These are phyloP conservation scores for Lacanobia wlatinum DNA, from an alignment of 2,888 invertebrate genomes.

Conservation along the genomic window DNA sequence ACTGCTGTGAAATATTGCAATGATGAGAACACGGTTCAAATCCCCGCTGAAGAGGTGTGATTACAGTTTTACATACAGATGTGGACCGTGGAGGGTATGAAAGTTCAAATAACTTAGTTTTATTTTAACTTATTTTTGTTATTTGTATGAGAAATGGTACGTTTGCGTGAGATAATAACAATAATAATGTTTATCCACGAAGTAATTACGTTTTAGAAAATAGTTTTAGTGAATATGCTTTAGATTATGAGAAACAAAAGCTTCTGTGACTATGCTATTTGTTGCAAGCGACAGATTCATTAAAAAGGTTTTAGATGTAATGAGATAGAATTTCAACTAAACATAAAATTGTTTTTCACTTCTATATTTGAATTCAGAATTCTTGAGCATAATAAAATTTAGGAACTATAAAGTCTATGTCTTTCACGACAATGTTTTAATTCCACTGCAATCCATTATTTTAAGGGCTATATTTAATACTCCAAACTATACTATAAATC, in stretches of 20 bases:
- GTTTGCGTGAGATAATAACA: neutral
- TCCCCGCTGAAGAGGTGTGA: constrained; percentile 47
- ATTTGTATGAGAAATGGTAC: neutral
- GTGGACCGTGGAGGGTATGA: neutral
- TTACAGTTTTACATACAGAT: constrained; percentile 53
- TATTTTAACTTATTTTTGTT: neutral
- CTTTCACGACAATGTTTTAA: too few relatives aligned
- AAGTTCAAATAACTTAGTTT: constrained; percentile 14
- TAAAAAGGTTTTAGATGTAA: neutral
- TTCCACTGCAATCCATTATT: too few relatives aligned
- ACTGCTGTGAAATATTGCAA: constrained; percentile 60
- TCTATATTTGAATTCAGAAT: neutral
- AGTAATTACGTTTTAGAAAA: neutral
- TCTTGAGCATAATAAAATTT: too few relatives aligned
- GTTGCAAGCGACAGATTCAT: neutral
- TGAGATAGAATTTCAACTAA: neutral
- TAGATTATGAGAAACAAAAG: too few relatives aligned
- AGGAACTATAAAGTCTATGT: too few relatives aligned
- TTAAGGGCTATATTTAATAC: too few relatives aligned
- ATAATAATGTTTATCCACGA: neutral
- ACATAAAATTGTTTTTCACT: neutral
- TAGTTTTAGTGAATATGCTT: neutral
- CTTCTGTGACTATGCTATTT: neutral
- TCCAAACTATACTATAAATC: too few relatives aligned
- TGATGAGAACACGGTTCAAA: constrained; percentile 54